A percentile compares a stretch with the other conserved stretches of the same genome.
Conservation (phyloP, 1,140 invertebrate genomes). For the Trichonephila clavipes region DNA sequence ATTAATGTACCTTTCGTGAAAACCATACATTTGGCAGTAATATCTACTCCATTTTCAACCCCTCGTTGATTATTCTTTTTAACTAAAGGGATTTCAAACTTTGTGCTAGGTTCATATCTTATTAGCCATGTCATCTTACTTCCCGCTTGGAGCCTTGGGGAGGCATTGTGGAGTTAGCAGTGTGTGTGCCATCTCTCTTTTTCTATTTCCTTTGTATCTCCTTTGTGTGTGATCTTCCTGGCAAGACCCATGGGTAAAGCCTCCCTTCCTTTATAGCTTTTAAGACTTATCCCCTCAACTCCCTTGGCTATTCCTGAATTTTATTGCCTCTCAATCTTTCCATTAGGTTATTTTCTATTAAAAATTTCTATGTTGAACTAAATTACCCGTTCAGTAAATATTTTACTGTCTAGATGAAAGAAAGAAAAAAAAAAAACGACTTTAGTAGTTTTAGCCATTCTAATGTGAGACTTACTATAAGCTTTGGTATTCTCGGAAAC, state of each 20-base stretch:
- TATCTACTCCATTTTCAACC: constrained; percentile 34
- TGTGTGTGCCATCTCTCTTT: background rate
- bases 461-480: too few relatives aligned
- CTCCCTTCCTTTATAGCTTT: background rate
- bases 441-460: too few relatives aligned
- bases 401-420: too few relatives aligned
- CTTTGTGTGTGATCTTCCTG: background rate
- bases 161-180: background rate
- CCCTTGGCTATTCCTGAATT: background rate
- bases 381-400: too few relatives aligned
- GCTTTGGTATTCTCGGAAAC: too few relatives aligned
- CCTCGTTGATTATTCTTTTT: constrained; percentile 26
- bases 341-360: too few relatives aligned
- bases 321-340: background rate
- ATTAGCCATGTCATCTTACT: constrained; percentile 26
- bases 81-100: constrained; percentile 37
- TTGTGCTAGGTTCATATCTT: constrained; percentile 39
- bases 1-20: constrained; percentile 41
- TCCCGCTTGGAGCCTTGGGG: background rate
- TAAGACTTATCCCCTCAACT: background rate
- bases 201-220: background rate
- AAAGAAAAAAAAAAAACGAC: too few relatives aligned
- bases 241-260: background rate
- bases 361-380: too few relatives aligned
- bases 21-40: constrained; percentile 1